Evolutionary conservation across 2,113 vertebrate genomes (phyloP), one percentile per base, ranked within the genome.

Genomic region (Prionailurus bengalensis): DNA sequence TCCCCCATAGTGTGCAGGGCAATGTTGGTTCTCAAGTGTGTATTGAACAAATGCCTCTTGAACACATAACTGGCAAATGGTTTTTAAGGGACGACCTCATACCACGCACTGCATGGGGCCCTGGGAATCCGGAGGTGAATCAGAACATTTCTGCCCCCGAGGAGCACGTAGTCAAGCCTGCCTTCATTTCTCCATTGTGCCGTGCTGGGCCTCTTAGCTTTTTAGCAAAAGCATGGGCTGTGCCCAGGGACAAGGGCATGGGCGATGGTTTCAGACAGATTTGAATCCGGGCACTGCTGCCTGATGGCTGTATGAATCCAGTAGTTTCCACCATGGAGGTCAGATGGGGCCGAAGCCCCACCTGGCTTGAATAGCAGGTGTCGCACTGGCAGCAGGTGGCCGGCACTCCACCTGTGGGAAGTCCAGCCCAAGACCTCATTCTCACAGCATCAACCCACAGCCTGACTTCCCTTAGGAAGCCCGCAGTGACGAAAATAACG

Each of bases 141-240:
- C 4, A 12, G 83, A 61, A 17, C 9, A 6, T 63, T 53, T n/a
- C n/a, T 66, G 25, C 0, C 7, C 9, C 36, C 42, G 13, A 8
- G 23, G 76, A 55, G 13, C 55, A 53, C 4, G 1, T 10, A 8
- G 27, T 15, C 9, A 36, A 68, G 39, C 45, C 48, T 1, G 29
- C 1, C 17, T 39, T 36, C 17, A 0, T 36, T 29, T 29, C 8
- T 8, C 42, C 14, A 10, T 5, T 0, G 0, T 0, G 39, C 42
- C 4, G 0, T 21, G n/a, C 33, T 8, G 2, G 12, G 17, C 53
- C 12, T 39, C 86, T 70, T 7, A 5, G 31, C 17, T 58, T 51
- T 33, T 51, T 27, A 17, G n/a, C 8, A 42, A 48, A 89, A 55
- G 36, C 48, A 23, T 25, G 11, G 36, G 39, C 17, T 23, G 1